Evolutionary conservation across 35 echinoderm and acorn worm genomes (phyloP).

Genomic region (Hemicentrotus pulcherrimus): DNA sequence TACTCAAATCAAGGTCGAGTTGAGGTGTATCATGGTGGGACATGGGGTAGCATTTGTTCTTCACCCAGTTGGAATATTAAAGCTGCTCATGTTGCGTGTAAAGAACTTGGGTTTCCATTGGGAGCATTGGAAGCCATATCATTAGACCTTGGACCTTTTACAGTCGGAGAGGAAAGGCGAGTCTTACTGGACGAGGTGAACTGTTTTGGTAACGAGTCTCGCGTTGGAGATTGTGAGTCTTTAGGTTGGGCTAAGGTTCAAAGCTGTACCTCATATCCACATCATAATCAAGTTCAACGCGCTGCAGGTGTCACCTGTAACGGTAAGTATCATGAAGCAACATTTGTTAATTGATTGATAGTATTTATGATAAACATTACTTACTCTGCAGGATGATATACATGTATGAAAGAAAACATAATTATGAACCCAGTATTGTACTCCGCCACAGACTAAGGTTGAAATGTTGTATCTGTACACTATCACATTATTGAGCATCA

Average conservation of each 20-base stretch:
- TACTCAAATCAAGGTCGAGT: conserved; percentile 37
- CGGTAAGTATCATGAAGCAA: conserved; percentile 12
- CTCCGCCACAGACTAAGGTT: no score
- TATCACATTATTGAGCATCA: no score
- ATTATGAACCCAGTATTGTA: not conserved
- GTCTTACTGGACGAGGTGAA: conserved; percentile 77
- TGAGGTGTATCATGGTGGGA: conserved; percentile 15
- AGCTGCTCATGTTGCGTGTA: conserved; percentile 40
- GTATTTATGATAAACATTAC: not conserved
- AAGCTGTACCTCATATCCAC: not conserved
- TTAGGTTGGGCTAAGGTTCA: conserved; percentile 54
- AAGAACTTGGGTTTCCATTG: conserved; percentile 17
- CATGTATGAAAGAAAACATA: not conserved
- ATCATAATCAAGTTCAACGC: not conserved
- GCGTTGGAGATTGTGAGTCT: conserved; percentile 59
- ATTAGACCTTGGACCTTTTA: not conserved
- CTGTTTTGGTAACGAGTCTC: conserved; percentile 71
- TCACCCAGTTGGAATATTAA: not conserved
- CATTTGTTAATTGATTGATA: no score
- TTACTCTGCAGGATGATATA: not conserved
- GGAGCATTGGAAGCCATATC: not conserved
- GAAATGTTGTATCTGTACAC: no score
- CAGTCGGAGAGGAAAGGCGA: conserved; percentile 31
- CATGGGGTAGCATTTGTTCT: conserved; percentile 53
- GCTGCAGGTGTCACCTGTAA: conserved; percentile 24